Evolutionary conservation across 2,797 vertebrate genomes (phyloP).

Genomic region (Takifugu ocellatus): DNA sequence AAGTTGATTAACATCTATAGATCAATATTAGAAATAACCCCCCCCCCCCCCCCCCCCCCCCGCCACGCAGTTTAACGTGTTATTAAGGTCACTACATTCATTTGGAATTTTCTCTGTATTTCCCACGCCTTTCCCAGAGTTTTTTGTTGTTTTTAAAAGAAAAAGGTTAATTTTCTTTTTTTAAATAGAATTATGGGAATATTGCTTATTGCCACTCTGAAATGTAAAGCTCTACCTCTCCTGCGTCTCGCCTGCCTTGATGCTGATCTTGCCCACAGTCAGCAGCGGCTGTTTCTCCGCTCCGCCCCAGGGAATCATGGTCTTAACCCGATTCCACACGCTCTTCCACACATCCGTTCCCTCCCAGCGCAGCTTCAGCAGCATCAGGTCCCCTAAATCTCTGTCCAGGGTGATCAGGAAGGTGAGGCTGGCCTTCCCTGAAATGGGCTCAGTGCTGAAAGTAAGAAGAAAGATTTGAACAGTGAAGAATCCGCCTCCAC

Average conservation of each 20-base stretch:
- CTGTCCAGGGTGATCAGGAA: conserved; percentile 87
- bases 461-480: conserved; percentile 9
- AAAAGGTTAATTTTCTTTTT: background rate
- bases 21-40: too few relatives aligned
- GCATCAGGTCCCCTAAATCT: conserved; percentile 85
- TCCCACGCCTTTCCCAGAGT: too few relatives aligned
- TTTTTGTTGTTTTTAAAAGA: too few relatives aligned
- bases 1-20: too few relatives aligned
- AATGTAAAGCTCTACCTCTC: conserved; percentile 75
- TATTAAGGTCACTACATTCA: too few relatives aligned
- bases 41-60: too few relatives aligned
- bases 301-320: conserved; percentile 81
- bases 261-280: conserved; percentile 77
- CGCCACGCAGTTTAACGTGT: too few relatives aligned
- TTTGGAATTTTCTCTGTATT: too few relatives aligned
- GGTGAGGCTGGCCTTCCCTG: conserved; percentile 84
- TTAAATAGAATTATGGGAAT: background rate
- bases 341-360: conserved; percentile 80
- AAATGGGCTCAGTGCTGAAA: conserved; percentile 77
- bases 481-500: background rate
- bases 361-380: conserved; percentile 86
- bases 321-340: conserved; percentile 84
- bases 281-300: conserved; percentile 67
- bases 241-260: conserved; percentile 90
- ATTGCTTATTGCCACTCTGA: background rate